These are phyloP conservation scores for Hydropotes inermis DNA, from an alignment of 2,113 vertebrate genomes.

Conservation along the genomic window DNA sequence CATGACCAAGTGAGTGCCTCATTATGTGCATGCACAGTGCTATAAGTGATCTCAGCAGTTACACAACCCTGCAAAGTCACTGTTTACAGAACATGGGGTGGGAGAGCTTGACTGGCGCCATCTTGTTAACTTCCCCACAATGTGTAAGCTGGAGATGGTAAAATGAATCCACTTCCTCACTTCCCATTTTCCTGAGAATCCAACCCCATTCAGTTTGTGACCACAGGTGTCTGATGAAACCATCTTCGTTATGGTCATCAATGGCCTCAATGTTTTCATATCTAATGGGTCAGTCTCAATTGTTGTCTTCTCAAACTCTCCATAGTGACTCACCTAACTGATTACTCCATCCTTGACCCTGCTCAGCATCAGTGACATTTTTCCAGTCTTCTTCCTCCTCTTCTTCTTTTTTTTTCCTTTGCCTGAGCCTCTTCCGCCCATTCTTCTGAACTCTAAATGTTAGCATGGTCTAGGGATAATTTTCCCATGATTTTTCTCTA, in stretches of 20 bases:
- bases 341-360: background rate
- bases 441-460: background rate
- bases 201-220: background rate
- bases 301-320: background rate
- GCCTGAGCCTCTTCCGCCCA: background rate
- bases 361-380: background rate
- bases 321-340: too few relatives aligned
- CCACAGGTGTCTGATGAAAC: background rate
- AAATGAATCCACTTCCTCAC: background rate
- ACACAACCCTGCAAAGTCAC: background rate
- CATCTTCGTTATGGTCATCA: background rate
- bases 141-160: background rate
- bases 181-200: background rate
- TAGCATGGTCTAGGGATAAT: background rate
- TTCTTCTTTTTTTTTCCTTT: background rate
- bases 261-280: background rate
- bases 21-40: background rate
- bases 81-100: background rate
- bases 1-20: fast-evolving
- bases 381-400: background rate
- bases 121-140: background rate
- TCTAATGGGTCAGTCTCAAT: background rate
- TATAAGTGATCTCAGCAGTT: background rate
- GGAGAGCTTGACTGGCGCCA: background rate
- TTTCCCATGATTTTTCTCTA: background rate